Evolutionary conservation across 2,113 vertebrate species (phyloP), one percentile per base, ranked within the genome.

Genomic region (Eonycteris spelaea): DNA sequence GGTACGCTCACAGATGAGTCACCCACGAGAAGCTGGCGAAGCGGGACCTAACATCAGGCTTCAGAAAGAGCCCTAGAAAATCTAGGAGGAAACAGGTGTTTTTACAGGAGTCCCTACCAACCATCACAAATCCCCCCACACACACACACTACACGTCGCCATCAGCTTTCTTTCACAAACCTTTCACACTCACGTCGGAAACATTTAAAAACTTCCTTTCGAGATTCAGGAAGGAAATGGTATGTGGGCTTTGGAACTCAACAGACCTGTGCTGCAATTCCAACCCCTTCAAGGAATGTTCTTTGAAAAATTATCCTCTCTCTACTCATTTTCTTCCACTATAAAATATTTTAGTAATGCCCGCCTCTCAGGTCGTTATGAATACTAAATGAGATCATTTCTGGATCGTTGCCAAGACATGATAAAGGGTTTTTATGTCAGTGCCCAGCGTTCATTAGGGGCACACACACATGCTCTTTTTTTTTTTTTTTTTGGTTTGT

Each of bases 301-400:
- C 67, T 86, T 53, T 63, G 30, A 80, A 87, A 92, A 92, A 70
- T 67, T 33, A 95, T 28, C 75, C 55, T 74, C 90, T 82, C 77
- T 65, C 4, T 53, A 61, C 15, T 13, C 16, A 9, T 43, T 86
- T 77, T 71, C 51, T n/a, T 95, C 63, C 51, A 51, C 67, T 70
- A 35, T 61, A 21, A 91, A 74, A 4, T 24, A 70, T 4, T 40
- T 79, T 53, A 43, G 84, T 57, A 59, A 48, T 22, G 7, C 19
- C 5, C 26, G 67, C 63, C 57, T 80, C n/a, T 4, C 28, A 38
- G 43, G 53, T 71, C 22, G 22, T 30, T 63, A 22, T 63, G 43
- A 91, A n/a, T 79, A 24, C 35, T 73, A 70, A 68, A n/a, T 63
- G 40, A 94, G 77, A n/a, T 35, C 4, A 74, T 55, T 45, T 65